These are phyloP conservation scores for Nematostella vectensis DNA, from an alignment of 92 coral and sea anemone genomes.

Conservation along the genomic window DNA sequence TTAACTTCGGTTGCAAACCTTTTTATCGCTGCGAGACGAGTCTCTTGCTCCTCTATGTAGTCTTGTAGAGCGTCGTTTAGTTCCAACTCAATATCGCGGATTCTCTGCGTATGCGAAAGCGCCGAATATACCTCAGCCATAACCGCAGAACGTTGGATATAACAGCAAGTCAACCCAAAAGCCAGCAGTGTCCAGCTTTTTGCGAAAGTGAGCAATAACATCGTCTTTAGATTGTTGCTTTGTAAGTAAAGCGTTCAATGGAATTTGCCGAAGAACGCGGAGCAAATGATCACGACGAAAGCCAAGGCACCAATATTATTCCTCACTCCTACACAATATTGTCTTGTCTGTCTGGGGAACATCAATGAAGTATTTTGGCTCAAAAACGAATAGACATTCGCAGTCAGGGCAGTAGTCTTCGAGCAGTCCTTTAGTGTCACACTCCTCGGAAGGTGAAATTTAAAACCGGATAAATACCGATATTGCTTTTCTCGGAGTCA, in stretches of 20 bases:
- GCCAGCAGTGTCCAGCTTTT: background rate
- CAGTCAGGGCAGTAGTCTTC: too few species aligned
- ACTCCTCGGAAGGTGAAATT: too few species aligned
- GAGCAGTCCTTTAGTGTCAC: too few species aligned
- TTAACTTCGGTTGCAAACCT: conserved; percentile 42
- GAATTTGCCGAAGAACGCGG: too few species aligned
- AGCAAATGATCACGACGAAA: too few species aligned
- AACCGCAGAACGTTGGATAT: background rate
- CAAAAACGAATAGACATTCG: too few species aligned
- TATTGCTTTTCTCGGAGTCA: too few species aligned
- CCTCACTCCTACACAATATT: background rate
- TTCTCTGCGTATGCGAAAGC: conserved; percentile 64
- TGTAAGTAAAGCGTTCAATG: too few species aligned
- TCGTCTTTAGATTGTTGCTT: too few species aligned
- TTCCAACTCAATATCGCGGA: conserved; percentile 66
- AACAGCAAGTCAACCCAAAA: background rate
- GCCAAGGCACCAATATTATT: too few species aligned
- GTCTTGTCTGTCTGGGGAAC: background rate
- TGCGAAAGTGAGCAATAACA: too few species aligned
- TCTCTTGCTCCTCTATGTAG: conserved; percentile 65
- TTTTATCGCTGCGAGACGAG: conserved; percentile 35
- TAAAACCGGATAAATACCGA: too few species aligned
- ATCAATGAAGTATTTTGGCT: background rate
- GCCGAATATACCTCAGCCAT: conserved; percentile 72
- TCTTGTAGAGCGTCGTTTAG: conserved; percentile 64